Base-by-base conservation (phyloP, 2,888 invertebrate species). In the Machimus atricapillus region DNA sequence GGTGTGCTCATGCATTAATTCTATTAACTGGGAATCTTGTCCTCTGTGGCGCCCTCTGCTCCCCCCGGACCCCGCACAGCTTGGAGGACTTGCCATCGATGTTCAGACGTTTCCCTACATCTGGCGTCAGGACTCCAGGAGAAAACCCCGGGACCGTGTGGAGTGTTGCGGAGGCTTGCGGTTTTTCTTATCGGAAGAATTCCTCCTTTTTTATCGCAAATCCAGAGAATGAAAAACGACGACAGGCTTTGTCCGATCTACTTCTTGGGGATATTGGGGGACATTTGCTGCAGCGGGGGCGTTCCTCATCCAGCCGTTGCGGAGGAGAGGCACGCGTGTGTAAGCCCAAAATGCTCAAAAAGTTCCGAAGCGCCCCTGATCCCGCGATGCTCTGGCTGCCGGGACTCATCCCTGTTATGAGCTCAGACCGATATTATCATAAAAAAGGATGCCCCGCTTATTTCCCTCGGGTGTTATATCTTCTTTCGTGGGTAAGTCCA, bases 381-480 rank as follows among this genome's bases (percentile, higher is more conserved):
- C 66, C n/a, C n/a, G 4, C 23, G 27, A 27, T 66, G 27, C 27
- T n/a, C n/a, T 19, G 66, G 56, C 66, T 27, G 27, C 27, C 81
- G 23, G 27, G 58, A 34, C 31, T 82, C 82, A 82, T 58, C 37
- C 85, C 27, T 40, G 27, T 46, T 85, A 46, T 74, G 73, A 74
- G 23, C 73, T 52, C 46, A 46, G 77, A 78, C 82, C 85, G 86
- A 88, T 81, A 88, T 88, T 86, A 88, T 88, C 88, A 88, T 88
- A 88, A 88, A 88, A 87, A 78, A 86, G 81, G 86, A 88, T 88
- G 86, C 74, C 56, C 87, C 56, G 86, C 82, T 87, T 88, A 88
- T 88, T 88, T 88, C 88, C 88, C 88, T 83, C 66, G 88, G 88
- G 88, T 82, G 87, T 87, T 86, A 34, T 88, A 79, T 88, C 87